These are phyloP conservation scores for Melikaiella ostensackeni DNA, from an alignment of 2,888 invertebrate species.

Conservation along the genomic window DNA sequence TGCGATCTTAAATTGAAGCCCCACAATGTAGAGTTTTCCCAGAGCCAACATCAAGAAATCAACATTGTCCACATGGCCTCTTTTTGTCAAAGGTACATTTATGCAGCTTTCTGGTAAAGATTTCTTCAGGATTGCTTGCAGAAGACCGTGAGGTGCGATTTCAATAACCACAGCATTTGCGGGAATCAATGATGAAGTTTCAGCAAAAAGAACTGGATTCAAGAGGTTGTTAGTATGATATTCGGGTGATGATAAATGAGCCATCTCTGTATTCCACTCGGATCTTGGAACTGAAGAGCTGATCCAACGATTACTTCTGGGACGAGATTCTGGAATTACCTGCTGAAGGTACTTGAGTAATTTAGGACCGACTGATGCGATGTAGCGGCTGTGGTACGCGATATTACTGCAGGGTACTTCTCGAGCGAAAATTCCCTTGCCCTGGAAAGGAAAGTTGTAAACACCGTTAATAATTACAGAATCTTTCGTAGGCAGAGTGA, in stretches of 20 bases:
- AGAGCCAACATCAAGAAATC: constrained; percentile 75
- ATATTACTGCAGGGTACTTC: constrained; percentile 92
- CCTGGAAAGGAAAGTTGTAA: constrained; percentile 81
- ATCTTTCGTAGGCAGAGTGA: too few relatives aligned
- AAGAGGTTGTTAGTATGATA: constrained; percentile 92
- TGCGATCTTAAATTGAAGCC: constrained; percentile 78
- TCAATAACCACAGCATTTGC: constrained; percentile 90
- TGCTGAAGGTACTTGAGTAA: constrained; percentile 82
- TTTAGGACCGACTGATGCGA: constrained; percentile 84
- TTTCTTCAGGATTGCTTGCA: constrained; percentile 91
- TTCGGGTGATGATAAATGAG: constrained; percentile 84
- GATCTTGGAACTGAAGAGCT: constrained; percentile 88
- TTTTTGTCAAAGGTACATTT: constrained; percentile 87
- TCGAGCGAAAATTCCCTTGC: constrained; percentile 87
- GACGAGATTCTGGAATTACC: constrained; percentile 83
- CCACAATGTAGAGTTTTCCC: constrained; percentile 79
- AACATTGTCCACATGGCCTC: constrained; percentile 72
- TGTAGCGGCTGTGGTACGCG: constrained; percentile 93
- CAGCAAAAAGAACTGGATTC: constrained; percentile 86
- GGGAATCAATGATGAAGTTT: constrained; percentile 88
- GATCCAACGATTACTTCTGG: constrained; percentile 88
- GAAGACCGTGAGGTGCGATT: constrained; percentile 92
- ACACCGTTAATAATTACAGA: too few relatives aligned
- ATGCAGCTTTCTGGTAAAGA: constrained; percentile 85
- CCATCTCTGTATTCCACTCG: constrained; percentile 81